phyloP scores from a whole-genome alignment of 2,113 vertebrate genomes.

The Chunga burmeisteri region DNA sequence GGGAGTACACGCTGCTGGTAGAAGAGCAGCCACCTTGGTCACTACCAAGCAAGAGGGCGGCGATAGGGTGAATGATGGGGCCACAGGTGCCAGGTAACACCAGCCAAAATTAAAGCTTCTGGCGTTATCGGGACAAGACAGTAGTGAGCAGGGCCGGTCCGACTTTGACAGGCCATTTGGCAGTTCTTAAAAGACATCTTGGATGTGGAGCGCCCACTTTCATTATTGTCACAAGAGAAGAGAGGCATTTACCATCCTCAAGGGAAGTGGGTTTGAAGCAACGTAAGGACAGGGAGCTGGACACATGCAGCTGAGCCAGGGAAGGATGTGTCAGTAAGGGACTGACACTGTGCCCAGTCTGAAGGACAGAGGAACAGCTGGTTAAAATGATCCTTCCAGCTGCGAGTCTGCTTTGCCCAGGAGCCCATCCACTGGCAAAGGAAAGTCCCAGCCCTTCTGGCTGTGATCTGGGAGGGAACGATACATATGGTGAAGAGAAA shows the following conservation, averaged over 20 bases:
- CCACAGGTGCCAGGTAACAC: not conserved
- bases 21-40: not conserved
- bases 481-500: not conserved
- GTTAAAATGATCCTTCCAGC: not conserved
- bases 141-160: not conserved
- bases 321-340: not conserved
- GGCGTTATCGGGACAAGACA: rapidly evolving
- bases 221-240: not conserved
- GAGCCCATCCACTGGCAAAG: not conserved
- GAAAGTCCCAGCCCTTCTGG: not conserved
- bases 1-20: not conserved
- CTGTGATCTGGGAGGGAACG: not conserved
- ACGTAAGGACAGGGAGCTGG: not conserved
- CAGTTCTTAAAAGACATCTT: not conserved
- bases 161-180: not conserved
- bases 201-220: rapidly evolving
- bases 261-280: not conserved
- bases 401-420: not conserved
- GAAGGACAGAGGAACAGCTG: not conserved
- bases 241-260: not conserved
- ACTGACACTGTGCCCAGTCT: not conserved
- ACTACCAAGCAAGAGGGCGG: not conserved
- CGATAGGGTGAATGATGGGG: not conserved
- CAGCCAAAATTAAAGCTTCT: not conserved
- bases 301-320: not conserved